A percentile compares a stretch with the other conserved stretches of the same genome.
These are phyloP conservation scores for Pammene fasciana DNA, from an alignment of 2,888 invertebrate genomes.

Conservation along the genomic window DNA sequence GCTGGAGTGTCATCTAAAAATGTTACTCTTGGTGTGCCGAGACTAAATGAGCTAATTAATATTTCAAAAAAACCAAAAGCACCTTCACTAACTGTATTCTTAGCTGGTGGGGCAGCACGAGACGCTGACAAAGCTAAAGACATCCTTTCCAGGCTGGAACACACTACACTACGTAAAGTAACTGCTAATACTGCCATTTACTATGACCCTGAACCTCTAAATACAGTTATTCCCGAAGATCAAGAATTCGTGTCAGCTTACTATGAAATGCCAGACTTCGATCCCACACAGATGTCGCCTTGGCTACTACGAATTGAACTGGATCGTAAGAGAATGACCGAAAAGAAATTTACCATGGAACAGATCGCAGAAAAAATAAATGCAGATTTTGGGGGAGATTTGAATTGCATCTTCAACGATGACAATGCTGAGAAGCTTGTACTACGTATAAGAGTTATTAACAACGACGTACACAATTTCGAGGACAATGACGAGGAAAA, in stretches of 20 bases:
- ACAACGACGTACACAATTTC: constrained; percentile 96
- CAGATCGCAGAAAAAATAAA: constrained; percentile 99
- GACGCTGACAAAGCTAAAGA: constrained; percentile 99
- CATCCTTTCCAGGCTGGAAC: constrained; percentile 98
- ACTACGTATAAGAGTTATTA: constrained; percentile 98
- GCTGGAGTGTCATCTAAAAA: constrained; percentile 99
- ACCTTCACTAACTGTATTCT: constrained; percentile 98
- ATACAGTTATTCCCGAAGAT: constrained; percentile 99
- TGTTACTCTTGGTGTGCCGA: constrained; percentile 99
- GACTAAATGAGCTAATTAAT: constrained; percentile 98
- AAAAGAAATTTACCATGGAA: constrained; percentile 99
- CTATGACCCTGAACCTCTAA: constrained; percentile 99
- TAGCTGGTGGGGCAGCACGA: constrained; percentile 97
- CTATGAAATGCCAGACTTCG: constrained; percentile 99
- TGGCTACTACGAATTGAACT: constrained; percentile 99
- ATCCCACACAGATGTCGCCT: constrained; percentile 97
- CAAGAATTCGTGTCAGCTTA: constrained; percentile 99
- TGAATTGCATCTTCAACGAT: constrained; percentile 99
- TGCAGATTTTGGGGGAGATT: constrained; percentile 98
- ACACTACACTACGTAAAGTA: constrained; percentile 97
- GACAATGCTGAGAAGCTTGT: constrained; percentile 99
- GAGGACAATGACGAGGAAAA: constrained; percentile 91
- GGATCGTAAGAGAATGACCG: constrained; percentile 99
- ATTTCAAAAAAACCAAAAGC: constrained; percentile 99
- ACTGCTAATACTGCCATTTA: constrained; percentile 99